A percentile compares a stretch with the other conserved stretches of the same genome.
These are phyloP conservation scores for Ectemnius cavifrons DNA, from an alignment of 2,888 invertebrate species.

Conservation along the genomic window DNA sequence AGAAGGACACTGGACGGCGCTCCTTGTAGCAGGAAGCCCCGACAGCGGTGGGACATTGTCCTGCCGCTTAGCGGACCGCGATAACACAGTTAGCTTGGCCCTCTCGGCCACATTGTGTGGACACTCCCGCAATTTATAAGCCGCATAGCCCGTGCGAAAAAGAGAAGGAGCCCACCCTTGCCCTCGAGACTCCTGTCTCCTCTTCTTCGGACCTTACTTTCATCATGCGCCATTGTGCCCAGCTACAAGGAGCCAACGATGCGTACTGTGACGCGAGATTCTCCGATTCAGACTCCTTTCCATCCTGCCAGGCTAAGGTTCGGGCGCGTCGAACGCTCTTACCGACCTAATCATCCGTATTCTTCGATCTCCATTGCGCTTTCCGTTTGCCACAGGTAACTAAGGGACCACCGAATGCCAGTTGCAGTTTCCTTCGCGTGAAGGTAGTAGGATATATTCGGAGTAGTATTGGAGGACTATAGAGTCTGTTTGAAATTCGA, in stretches of 20 bases:
- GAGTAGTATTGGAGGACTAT: too few relatives aligned
- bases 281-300: conserved; percentile 37
- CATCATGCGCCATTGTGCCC: conserved; percentile 38
- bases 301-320: conserved; percentile 27
- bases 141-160: conserved; percentile 56
- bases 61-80: conserved; percentile 72
- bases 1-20: neutral
- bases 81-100: conserved; percentile 74
- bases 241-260: conserved; percentile 44
- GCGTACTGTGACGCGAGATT: conserved; percentile 36
- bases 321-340: conserved; percentile 46
- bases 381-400: conserved; percentile 2
- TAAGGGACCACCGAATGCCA: conserved; percentile 9
- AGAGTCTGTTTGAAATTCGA: neutral
- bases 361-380: conserved; percentile 17
- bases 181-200: conserved; percentile 24
- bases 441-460: neutral
- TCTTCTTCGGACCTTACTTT: neutral
- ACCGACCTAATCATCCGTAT: conserved; percentile 46
- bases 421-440: neutral
- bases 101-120: conserved; percentile 58
- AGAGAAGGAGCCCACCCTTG: conserved; percentile 29
- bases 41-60: conserved; percentile 66
- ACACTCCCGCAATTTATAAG: conserved; percentile 65
- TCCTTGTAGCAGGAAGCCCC: conserved; percentile 32